A percentile compares a stretch with the other conserved stretches of the same genome.
Conservation (phyloP, 2,888 invertebrate species). For the Papilio elwesi region DNA sequence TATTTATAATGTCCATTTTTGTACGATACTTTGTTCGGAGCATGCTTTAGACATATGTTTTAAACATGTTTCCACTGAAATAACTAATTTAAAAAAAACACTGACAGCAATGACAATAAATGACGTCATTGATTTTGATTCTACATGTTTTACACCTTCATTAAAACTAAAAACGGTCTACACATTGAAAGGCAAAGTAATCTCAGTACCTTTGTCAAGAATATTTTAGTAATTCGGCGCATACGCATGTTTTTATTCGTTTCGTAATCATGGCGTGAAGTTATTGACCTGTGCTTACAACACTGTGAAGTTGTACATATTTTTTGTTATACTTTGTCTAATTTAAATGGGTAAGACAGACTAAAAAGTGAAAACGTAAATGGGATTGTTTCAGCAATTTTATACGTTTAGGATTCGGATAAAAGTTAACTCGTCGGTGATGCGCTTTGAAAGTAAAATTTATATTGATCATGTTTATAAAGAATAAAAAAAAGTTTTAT, state of each 20-base stretch:
- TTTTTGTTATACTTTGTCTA: background rate
- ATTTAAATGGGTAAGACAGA: background rate
- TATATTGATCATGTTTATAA: background rate
- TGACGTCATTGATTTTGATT: too few species aligned
- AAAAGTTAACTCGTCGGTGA: constrained; percentile 3
- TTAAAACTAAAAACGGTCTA: too few species aligned
- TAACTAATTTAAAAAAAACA: too few species aligned
- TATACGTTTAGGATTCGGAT: background rate
- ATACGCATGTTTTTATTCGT: background rate
- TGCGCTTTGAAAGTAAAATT: background rate
- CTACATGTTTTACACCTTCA: too few species aligned
- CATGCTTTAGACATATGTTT: too few species aligned
- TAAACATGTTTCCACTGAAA: too few species aligned
- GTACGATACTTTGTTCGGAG: too few species aligned
- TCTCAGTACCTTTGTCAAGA: background rate
- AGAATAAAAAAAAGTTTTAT: background rate
- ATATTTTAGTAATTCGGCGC: background rate
- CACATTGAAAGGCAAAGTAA: background rate
- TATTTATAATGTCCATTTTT: too few species aligned
- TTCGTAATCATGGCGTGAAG: background rate
- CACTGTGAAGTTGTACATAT: background rate
- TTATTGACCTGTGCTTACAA: background rate
- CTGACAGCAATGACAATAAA: too few species aligned
- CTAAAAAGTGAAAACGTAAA: constrained; percentile 8
- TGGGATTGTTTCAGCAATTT: constrained; percentile 6